A percentile compares a stretch with the other conserved stretches of the same genome.
phyloP scores from a whole-genome alignment of 2,888 invertebrate genomes.

The Hemaris fuciformis region DNA sequence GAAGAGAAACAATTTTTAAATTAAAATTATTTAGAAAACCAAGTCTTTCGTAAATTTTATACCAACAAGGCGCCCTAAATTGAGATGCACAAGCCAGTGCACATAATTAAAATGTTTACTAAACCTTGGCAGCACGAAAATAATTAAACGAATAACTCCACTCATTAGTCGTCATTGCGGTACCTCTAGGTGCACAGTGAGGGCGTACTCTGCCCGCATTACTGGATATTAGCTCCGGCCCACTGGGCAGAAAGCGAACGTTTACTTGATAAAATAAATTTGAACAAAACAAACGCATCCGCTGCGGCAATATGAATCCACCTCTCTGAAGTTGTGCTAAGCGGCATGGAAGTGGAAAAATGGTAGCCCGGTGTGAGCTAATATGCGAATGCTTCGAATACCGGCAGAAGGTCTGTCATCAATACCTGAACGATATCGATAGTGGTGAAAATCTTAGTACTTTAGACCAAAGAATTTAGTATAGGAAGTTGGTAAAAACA shows the following conservation, averaged over 20 bases:
- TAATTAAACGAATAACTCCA: slow-evolving; percentile 70
- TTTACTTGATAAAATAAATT: slow-evolving; percentile 81
- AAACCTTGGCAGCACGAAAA: slow-evolving; percentile 53
- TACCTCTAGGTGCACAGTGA: slow-evolving; percentile 30
- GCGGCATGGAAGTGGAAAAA: slow-evolving; percentile 78
- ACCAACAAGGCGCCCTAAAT: not conserved
- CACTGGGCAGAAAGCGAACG: slow-evolving; percentile 72
- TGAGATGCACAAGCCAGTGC: slow-evolving; percentile 12
- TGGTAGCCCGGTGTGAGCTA: slow-evolving; percentile 61
- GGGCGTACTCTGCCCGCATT: slow-evolving; percentile 58
- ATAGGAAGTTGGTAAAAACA: too few relatives aligned
- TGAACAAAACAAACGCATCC: slow-evolving; percentile 79
- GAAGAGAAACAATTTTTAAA: not conserved
- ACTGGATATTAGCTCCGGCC: slow-evolving; percentile 64
- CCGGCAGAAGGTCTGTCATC: slow-evolving; percentile 48
- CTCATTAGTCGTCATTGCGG: slow-evolving; percentile 59
- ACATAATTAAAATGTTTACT: slow-evolving; percentile 45
- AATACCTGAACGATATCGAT: not conserved
- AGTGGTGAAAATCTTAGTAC: not conserved
- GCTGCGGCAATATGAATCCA: slow-evolving; percentile 74
- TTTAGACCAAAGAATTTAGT: too few relatives aligned
- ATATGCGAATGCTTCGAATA: slow-evolving; percentile 74
- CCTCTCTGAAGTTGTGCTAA: slow-evolving; percentile 77
- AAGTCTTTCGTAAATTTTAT: not conserved
- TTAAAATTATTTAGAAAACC: not conserved